phyloP scores from a whole-genome alignment of 1,140 invertebrate genomes.

The Orius laevigatus region DNA sequence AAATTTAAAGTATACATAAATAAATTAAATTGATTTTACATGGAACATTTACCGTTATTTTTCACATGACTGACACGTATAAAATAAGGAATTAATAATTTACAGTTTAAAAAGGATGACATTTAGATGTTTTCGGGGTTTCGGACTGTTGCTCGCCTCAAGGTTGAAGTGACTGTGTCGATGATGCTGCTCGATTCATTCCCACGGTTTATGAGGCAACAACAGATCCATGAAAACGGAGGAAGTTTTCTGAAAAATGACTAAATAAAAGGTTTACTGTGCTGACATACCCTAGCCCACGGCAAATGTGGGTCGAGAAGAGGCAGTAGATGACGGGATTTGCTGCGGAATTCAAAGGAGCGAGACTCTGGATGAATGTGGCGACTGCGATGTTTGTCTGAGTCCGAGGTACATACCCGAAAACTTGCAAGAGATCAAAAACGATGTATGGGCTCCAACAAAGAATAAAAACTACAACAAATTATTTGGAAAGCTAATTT shows the following conservation, averaged over 20 bases:
- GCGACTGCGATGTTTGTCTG: conserved; percentile 66
- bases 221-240: conserved; percentile 15
- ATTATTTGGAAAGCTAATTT: neutral
- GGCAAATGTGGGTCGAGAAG: conserved; percentile 33
- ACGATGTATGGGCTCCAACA: conserved; percentile 93
- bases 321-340: conserved; percentile 91
- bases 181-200: conserved; percentile 12
- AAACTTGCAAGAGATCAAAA: conserved; percentile 85
- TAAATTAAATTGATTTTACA: too few relatives aligned
- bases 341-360: conserved; percentile 80
- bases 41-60: too few relatives aligned
- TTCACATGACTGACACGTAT: too few relatives aligned
- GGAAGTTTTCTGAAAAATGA: conserved; percentile 10
- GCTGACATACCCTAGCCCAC: conserved; percentile 5
- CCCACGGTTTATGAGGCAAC: conserved; percentile 7
- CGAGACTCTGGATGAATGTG: conserved; percentile 81
- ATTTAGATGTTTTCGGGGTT: conserved; percentile 8
- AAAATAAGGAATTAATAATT: too few relatives aligned
- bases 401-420: conserved; percentile 58
- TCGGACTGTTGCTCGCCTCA: conserved; percentile 9
- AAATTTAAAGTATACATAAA: too few relatives aligned
- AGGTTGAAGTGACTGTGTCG: conserved; percentile 13
- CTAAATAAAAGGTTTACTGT: neutral
- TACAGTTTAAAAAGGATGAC: neutral
- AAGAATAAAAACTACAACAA: conserved; percentile 69